phyloP scores from a whole-genome alignment of 2,888 invertebrate species.

The Oasisia sp. region DNA sequence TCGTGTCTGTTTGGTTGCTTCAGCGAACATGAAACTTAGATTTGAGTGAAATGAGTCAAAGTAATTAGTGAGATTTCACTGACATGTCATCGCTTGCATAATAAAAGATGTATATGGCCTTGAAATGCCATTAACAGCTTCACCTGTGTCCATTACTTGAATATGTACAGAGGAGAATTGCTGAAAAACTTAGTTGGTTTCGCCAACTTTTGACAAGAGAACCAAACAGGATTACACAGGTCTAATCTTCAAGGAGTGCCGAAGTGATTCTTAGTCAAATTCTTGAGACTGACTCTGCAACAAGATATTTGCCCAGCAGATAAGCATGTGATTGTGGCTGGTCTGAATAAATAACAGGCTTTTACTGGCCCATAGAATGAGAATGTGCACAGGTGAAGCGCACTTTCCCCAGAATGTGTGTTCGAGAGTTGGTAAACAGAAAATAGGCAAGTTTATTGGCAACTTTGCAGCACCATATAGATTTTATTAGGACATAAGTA shows the following conservation, averaged over 20 bases:
- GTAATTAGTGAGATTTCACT: not conserved
- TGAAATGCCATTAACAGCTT: not conserved
- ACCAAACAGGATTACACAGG: not conserved
- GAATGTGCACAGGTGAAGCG: not conserved
- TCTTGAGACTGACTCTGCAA: not conserved
- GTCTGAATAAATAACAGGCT: slow-evolving; percentile 2
- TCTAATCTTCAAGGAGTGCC: not conserved
- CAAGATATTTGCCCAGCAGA: not conserved
- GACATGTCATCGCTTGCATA: not conserved
- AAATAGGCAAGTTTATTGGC: slow-evolving; percentile 4
- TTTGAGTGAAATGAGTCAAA: not conserved
- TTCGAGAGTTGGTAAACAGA: slow-evolving; percentile 8
- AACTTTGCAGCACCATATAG: not conserved
- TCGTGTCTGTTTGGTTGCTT: not conserved
- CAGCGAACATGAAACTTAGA: not conserved
- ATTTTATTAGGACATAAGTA: not conserved
- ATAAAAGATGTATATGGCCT: not conserved
- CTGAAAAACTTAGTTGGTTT: not conserved
- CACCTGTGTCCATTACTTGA: not conserved
- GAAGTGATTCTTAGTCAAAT: not conserved
- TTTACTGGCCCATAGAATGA: slow-evolving; percentile 8
- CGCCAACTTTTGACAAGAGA: not conserved
- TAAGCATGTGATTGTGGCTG: not conserved
- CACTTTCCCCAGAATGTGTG: slow-evolving; percentile 9
- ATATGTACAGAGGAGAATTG: not conserved